Percentiles rank a stretch among this genome's conserved stretches.
Conservation (phyloP, 2,888 invertebrate species). For the Cecidostiba fungosa region DNA sequence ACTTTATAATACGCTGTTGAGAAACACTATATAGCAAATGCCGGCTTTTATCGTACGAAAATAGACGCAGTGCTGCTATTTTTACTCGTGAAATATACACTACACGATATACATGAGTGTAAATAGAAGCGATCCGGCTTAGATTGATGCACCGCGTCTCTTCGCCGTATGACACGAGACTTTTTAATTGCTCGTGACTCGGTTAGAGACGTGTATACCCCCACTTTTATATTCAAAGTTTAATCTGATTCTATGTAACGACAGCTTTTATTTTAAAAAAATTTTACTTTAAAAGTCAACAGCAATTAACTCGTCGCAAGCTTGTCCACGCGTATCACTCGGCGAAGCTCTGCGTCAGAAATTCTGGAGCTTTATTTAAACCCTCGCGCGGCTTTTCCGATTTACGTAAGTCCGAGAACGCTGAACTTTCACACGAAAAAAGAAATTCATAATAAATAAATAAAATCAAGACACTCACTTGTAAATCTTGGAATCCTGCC, state of each 20-base stretch:
- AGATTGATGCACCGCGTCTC: no score
- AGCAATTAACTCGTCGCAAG: no score
- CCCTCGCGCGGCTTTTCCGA: background rate
- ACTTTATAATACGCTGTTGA: background rate
- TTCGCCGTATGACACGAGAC: no score
- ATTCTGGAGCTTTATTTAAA: conserved; percentile 15
- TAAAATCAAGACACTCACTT: conserved; percentile 55
- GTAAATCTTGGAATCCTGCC: conserved; percentile 60
- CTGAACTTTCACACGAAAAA: background rate
- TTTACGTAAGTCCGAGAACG: background rate
- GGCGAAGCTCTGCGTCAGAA: background rate
- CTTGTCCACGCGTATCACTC: no score
- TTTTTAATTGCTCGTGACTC: no score
- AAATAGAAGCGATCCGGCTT: background rate
- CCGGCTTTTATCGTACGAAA: background rate
- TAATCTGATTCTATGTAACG: no score
- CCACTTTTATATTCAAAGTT: no score
- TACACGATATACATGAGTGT: background rate
- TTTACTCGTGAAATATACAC: background rate
- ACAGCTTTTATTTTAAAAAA: no score
- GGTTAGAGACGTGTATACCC: no score
- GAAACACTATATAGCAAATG: no score
- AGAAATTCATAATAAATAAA: background rate
- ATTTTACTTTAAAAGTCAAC: no score
- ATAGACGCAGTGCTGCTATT: background rate